Conservation (phyloP, 2,797 vertebrate genomes). For the Toxotes lorentzi region DNA sequence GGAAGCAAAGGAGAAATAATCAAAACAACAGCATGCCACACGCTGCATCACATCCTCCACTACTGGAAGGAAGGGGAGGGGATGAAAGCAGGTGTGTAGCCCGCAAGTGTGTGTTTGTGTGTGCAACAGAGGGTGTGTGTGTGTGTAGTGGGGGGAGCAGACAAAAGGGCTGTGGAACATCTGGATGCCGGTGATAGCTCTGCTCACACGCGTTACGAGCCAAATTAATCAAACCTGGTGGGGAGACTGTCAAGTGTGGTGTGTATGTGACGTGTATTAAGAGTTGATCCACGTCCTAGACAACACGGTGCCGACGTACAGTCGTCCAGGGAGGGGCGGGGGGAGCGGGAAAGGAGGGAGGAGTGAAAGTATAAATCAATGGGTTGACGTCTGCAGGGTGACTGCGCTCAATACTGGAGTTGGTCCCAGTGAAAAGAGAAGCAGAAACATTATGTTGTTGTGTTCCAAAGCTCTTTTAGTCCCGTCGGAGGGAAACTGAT, state of each 20-base stretch:
- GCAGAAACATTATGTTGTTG: conserved; percentile 61
- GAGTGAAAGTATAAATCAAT: conserved; percentile 76
- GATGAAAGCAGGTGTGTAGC: conserved; percentile 70
- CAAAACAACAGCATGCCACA: conserved; percentile 64
- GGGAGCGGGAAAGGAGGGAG: conserved; percentile 31
- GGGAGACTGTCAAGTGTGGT: conserved; percentile 67
- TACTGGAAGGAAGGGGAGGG: conserved; percentile 47
- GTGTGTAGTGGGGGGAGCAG: conserved; percentile 41
- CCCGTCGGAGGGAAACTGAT: conserved; percentile 20
- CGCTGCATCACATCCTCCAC: conserved; percentile 64
- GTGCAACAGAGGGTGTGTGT: not conserved
- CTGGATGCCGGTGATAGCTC: conserved; percentile 84
- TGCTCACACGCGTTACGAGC: conserved; percentile 76
- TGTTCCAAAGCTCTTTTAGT: conserved; percentile 45
- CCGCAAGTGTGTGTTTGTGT: conserved; percentile 15
- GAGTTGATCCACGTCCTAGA: conserved; percentile 76
- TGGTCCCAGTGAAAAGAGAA: conserved; percentile 53
- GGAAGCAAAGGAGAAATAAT: conserved; percentile 64
- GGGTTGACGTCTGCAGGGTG: conserved; percentile 63
- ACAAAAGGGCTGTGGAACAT: conserved; percentile 82
- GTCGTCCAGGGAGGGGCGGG: conserved; percentile 61
- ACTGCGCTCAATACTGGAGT: conserved; percentile 66
- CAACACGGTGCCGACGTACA: conserved; percentile 63
- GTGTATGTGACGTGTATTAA: conserved; percentile 64
- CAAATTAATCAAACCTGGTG: conserved; percentile 85